Percentiles rank a stretch among this genome's conserved stretches.
phyloP scores from a whole-genome alignment of 2,888 invertebrate species.

The Agrotis clavis region DNA sequence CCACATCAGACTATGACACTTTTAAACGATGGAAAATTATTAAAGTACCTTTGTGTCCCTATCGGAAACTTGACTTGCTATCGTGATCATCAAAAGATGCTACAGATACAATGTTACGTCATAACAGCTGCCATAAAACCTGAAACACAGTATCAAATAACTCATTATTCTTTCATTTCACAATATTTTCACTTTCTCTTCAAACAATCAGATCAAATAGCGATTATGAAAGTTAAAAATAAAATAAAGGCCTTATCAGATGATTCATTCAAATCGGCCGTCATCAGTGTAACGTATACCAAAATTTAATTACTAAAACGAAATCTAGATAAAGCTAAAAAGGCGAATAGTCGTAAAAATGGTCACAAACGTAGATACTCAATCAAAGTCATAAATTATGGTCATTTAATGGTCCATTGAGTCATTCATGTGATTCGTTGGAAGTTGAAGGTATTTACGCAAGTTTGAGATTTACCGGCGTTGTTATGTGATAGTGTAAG shows the following conservation, averaged over 20 bases:
- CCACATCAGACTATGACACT: too few species aligned
- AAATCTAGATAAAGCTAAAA: slow-evolving; percentile 71
- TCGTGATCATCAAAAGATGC: background rate
- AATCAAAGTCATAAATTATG: slow-evolving; percentile 78
- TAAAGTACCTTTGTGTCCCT: too few species aligned
- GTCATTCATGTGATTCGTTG: slow-evolving; percentile 66
- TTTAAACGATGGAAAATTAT: too few species aligned
- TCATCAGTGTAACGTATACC: slow-evolving; percentile 59
- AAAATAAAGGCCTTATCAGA: slow-evolving; percentile 39
- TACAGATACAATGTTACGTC: slow-evolving; percentile 5
- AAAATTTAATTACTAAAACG: slow-evolving; percentile 69
- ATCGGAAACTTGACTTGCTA: background rate
- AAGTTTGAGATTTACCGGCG: slow-evolving; percentile 45
- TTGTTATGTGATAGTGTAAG: slow-evolving; percentile 47
- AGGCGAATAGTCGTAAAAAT: slow-evolving; percentile 74
- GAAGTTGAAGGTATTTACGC: slow-evolving; percentile 54
- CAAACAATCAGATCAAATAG: slow-evolving; percentile 47
- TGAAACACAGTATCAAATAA: slow-evolving; percentile 25
- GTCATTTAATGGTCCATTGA: slow-evolving; percentile 72
- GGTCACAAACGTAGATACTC: slow-evolving; percentile 71
- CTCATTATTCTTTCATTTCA: slow-evolving; percentile 22
- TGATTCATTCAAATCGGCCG: slow-evolving; percentile 37
- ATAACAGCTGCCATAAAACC: background rate
- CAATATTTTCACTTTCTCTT: slow-evolving; percentile 31
- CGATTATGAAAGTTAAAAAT: slow-evolving; percentile 41